Evolutionary conservation across 2,888 invertebrate genomes (phyloP), one percentile per base, ranked within the genome.

Genomic region (Liopterus haemorrhoidalis): DNA sequence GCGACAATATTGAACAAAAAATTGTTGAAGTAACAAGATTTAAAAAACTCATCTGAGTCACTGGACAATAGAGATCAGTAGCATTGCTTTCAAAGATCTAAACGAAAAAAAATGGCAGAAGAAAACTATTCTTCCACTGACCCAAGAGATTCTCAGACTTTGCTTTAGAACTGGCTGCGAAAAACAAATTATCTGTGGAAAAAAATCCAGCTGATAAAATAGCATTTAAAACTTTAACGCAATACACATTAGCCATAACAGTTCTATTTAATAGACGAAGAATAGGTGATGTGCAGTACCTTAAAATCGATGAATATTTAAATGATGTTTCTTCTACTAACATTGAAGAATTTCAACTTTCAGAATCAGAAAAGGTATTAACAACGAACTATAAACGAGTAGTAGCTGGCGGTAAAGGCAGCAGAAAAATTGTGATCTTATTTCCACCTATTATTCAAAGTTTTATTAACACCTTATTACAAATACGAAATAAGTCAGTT

Each of bases 371-470:
- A 44, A 48, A 39, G 14, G 16, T 11, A 2, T 15, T 40, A n/a
- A 43, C 39, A 2, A n/a, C 15, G 5, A 28, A 8, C 14, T 43
- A 48, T 32, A 43, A 48, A 43, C 30, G 41, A 5, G 36, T 48
- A 9, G 44, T 50, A 3, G 40, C 44, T n/a, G 47, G 44, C 30
- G 49, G 49, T 21, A 49, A 49, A 39, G 49, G 46, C 2, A 40
- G 44, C 21, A 20, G 24, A 27, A 37, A 43, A 14, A 48, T 48
- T 37, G 40, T 40, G 1, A 46, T 49, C 16, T 30, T 47, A 18
- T 41, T 50, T 32, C 43, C 41, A 5, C 9, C 12, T 2, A 36
- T 42, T 41, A 15, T 47, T 6, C 44, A 49, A 30, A 18, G 18
- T n/a, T 39, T 43, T 30, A 32, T 46, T 5, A 12, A 49, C 16